phyloP scores from a whole-genome alignment of 2,113 vertebrate species.

The Periophthalmus modestus region DNA sequence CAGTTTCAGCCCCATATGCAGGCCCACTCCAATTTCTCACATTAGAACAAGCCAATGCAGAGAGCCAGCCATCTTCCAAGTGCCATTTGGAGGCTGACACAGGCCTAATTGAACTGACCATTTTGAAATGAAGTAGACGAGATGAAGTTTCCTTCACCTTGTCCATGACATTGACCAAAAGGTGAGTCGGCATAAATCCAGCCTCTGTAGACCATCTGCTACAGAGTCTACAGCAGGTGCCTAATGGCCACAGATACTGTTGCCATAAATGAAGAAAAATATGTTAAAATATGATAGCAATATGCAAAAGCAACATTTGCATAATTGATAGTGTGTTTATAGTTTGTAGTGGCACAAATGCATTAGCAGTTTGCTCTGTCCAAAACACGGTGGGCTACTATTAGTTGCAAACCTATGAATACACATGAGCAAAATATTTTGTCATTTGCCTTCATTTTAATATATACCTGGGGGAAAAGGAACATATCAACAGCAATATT shows the following conservation, averaged over 20 bases:
- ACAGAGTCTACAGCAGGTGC: not conserved
- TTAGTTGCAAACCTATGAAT: not conserved
- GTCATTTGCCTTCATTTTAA: too few species aligned
- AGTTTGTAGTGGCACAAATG: not conserved
- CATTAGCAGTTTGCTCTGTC: not conserved
- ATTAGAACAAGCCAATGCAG: constrained; percentile 33
- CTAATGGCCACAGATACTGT: not conserved
- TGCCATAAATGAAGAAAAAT: not conserved
- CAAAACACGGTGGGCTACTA: not conserved
- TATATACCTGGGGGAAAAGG: too few species aligned
- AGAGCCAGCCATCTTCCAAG: constrained; percentile 27
- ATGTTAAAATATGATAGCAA: not conserved
- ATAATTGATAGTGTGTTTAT: not conserved
- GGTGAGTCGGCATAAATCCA: constrained; percentile 9
- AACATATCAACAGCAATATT: too few species aligned
- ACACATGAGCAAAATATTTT: not conserved
- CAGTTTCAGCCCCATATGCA: constrained; percentile 9
- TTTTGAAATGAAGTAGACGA: constrained; percentile 34
- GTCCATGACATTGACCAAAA: constrained; percentile 25
- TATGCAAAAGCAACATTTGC: not conserved
- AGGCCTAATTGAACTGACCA: constrained; percentile 26
- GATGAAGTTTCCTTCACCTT: constrained; percentile 22
- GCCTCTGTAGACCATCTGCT: not conserved
- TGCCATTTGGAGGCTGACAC: constrained; percentile 38
- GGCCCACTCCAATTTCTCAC: constrained; percentile 22